A percentile compares a stretch with the other conserved stretches of the same genome.
phyloP scores from a whole-genome alignment of 2,797 vertebrate species.

The Choloepus didactylus region DNA sequence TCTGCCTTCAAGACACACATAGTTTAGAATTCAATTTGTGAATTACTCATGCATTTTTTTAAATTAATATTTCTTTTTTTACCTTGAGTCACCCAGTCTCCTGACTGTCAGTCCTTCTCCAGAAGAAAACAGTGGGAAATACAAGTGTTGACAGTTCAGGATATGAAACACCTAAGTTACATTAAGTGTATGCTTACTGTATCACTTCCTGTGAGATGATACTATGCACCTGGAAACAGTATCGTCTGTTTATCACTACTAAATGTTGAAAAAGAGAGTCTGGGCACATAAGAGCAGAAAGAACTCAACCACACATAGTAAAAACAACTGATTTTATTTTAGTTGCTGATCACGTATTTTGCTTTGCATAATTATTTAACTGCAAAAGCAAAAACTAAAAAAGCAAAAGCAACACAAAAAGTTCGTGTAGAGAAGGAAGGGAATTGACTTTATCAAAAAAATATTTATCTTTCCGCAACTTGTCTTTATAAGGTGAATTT shows the following conservation, averaged over 20 bases:
- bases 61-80: background rate
- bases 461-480: background rate
- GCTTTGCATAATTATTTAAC: background rate
- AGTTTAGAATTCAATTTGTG: background rate
- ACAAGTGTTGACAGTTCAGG: background rate
- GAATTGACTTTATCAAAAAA: background rate
- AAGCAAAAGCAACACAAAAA: background rate
- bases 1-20: background rate
- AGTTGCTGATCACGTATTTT: background rate
- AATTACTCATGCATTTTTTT: background rate
- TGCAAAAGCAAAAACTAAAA: background rate
- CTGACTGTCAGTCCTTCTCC: background rate
- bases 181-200: background rate
- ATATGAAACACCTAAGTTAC: background rate
- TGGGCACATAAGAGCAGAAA: background rate
- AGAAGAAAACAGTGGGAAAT: background rate
- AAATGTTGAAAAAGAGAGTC: background rate
- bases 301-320: background rate
- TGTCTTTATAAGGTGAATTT: background rate
- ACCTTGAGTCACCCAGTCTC: background rate
- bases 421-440: background rate
- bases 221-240: background rate
- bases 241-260: background rate
- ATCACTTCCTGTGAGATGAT: background rate
- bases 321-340: background rate